Evolutionary conservation across 2,888 invertebrate genomes (phyloP).

Genomic region (Doris montereyensis): DNA sequence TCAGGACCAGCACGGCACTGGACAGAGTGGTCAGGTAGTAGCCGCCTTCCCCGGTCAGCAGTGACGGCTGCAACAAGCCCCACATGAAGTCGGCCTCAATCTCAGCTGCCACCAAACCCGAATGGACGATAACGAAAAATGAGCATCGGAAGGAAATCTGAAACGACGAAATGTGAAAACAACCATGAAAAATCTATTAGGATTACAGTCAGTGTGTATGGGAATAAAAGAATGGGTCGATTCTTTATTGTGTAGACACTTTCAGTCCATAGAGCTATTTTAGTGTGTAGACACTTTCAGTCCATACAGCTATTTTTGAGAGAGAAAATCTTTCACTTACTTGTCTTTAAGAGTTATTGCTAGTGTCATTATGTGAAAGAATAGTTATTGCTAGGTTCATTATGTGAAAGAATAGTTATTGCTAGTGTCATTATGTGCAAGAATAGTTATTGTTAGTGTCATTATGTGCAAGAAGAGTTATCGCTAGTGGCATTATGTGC

Average conservation of each 20-base stretch:
- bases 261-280: neutral
- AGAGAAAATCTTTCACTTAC: too few relatives aligned
- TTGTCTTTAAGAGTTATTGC: too few relatives aligned
- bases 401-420: too few relatives aligned
- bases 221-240: neutral
- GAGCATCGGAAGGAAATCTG: slow-evolving; percentile 91
- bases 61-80: slow-evolving; percentile 89
- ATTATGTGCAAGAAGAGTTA: too few relatives aligned
- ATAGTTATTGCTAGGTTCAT: too few relatives aligned
- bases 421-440: too few relatives aligned
- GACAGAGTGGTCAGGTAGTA: slow-evolving; percentile 95
- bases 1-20: slow-evolving; percentile 91
- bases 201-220: neutral
- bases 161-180: neutral
- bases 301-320: too few relatives aligned
- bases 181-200: neutral
- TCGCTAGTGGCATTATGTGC: too few relatives aligned
- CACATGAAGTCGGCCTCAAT: slow-evolving; percentile 98
- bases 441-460: too few relatives aligned
- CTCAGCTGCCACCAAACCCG: slow-evolving; percentile 91
- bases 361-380: too few relatives aligned
- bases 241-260: too few relatives aligned
- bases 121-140: slow-evolving; percentile 93
- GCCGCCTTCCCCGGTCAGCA: slow-evolving; percentile 92
- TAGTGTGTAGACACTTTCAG: too few relatives aligned